A percentile compares a stretch with the other conserved stretches of the same genome.
Evolutionary conservation across 2,797 vertebrate species (phyloP).

Genomic region (Helarctos malayanus): DNA sequence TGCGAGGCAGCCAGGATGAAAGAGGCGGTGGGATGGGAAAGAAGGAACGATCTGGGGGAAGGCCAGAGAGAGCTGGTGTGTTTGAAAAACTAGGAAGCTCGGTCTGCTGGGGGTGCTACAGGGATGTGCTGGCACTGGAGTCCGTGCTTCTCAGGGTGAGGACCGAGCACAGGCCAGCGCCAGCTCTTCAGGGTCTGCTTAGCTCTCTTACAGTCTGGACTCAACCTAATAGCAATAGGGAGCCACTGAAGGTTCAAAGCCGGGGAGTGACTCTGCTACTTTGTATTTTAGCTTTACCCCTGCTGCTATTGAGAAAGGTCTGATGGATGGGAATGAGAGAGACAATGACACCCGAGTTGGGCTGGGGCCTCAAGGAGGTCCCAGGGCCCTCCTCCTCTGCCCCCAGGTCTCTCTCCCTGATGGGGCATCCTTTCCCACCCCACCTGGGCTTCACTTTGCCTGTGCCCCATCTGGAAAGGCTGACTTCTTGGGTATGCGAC

Average conservation of each 20-base stretch:
- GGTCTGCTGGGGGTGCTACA: neutral
- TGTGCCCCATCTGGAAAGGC: neutral
- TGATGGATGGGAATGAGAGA: neutral
- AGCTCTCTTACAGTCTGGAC: neutral
- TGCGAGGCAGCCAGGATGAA: neutral
- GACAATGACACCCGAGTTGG: neutral
- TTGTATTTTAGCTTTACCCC: neutral
- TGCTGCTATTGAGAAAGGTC: neutral
- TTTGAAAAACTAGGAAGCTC: neutral
- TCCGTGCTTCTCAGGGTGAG: neutral
- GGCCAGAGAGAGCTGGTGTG: neutral
- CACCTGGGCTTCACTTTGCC: neutral
- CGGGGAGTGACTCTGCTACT: neutral
- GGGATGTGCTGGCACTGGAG: accelerated
- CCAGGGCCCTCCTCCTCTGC: neutral
- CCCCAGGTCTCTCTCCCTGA: neutral
- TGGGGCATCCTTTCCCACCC: neutral
- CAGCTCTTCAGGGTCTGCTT: neutral
- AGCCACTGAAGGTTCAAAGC: neutral
- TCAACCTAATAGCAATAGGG: neutral
- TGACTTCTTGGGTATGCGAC: neutral
- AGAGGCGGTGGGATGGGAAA: neutral
- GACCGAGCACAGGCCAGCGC: neutral
- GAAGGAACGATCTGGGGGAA: neutral
- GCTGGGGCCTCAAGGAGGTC: neutral